A percentile compares a stretch with the other conserved stretches of the same genome.
These are phyloP conservation scores for Protaetia brevitarsis DNA, from an alignment of 1,140 invertebrate genomes.

Conservation along the genomic window DNA sequence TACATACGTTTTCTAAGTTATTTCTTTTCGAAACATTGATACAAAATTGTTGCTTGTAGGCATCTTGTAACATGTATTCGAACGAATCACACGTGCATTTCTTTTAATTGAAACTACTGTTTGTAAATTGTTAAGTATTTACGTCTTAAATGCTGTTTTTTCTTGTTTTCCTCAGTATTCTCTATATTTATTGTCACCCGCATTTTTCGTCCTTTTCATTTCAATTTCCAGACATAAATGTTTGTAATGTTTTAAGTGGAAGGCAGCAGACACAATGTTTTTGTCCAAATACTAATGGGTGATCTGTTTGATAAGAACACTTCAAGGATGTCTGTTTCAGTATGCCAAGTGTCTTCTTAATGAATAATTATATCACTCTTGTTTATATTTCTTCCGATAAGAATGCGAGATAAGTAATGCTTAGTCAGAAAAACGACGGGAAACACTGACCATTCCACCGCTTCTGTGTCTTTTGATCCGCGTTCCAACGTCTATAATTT, in stretches of 20 bases:
- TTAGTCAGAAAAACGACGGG: background rate
- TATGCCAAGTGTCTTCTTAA: slow-evolving; percentile 33
- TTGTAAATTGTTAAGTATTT: too few species aligned
- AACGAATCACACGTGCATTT: too few species aligned
- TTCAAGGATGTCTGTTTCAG: slow-evolving; percentile 2
- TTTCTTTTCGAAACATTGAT: too few species aligned
- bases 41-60: too few species aligned
- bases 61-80: too few species aligned
- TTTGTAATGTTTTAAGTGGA: background rate
- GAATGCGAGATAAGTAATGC: slow-evolving; percentile 4
- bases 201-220: background rate
- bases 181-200: background rate
- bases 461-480: background rate
- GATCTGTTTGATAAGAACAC: slow-evolving; percentile 6
- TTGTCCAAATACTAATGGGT: slow-evolving; percentile 10
- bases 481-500: background rate
- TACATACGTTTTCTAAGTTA: too few species aligned
- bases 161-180: too few species aligned
- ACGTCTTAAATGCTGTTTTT: too few species aligned
- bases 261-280: background rate
- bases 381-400: slow-evolving; percentile 31
- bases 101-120: too few species aligned
- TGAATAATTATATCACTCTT: slow-evolving; percentile 35
- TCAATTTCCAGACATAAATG: background rate
- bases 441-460: background rate